phyloP scores from a whole-genome alignment of 2,797 vertebrate genomes.

The Nannoperca obscura region DNA sequence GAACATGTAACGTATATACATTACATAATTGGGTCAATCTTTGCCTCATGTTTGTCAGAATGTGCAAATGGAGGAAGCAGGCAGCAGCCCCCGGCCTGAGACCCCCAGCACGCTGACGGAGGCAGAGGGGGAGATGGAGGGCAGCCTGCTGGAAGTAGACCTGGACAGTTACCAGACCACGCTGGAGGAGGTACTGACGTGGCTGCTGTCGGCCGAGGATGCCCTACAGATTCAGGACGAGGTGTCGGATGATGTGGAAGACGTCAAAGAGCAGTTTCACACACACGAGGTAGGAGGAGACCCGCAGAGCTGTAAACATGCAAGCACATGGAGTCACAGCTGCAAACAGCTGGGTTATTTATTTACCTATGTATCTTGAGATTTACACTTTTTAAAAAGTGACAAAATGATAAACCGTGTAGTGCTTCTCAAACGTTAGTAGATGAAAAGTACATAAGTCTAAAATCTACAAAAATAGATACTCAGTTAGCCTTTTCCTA shows the following conservation, averaged over 20 bases:
- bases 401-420: not conserved
- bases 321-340: not conserved
- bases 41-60: constrained; percentile 41
- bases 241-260: constrained; percentile 95
- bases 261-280: constrained; percentile 98
- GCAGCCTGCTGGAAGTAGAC: constrained; percentile 88
- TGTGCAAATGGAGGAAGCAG: constrained; percentile 75
- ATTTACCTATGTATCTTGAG: not conserved
- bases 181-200: constrained; percentile 97
- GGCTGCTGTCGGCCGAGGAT: constrained; percentile 96
- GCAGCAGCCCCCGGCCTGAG: constrained; percentile 81
- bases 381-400: not conserved
- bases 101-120: constrained; percentile 88
- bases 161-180: constrained; percentile 96
- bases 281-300: constrained; percentile 90
- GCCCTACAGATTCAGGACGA: constrained; percentile 92
- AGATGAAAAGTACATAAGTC: not conserved
- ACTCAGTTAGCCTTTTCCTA: not conserved
- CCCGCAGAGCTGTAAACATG: not conserved
- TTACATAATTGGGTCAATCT: not conserved
- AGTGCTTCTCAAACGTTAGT: not conserved
- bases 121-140: constrained; percentile 74
- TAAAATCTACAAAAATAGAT: not conserved
- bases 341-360: not conserved
- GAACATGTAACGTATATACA: not conserved